Evolutionary conservation across 1,140 invertebrate genomes (phyloP).

Genomic region (Palaemon carinicauda): DNA sequence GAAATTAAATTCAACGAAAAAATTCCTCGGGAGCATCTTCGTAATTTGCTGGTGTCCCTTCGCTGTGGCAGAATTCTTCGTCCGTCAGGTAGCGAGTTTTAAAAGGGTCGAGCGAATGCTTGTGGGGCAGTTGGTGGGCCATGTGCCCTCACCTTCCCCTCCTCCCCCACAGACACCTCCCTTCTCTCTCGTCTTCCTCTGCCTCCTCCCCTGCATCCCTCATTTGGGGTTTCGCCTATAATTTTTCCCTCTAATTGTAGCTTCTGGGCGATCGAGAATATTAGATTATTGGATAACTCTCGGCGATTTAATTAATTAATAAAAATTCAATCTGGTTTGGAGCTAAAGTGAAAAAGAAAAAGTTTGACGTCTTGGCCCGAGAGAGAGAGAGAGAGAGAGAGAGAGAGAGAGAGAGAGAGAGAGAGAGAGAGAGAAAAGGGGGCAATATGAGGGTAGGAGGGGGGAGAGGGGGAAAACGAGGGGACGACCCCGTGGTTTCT

Average conservation of each 20-base stretch:
- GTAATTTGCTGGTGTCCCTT: not conserved
- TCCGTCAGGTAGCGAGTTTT: not conserved
- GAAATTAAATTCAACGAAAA: slow-evolving; percentile 51
- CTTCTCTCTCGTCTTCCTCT: too few relatives aligned
- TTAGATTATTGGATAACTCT: slow-evolving; percentile 57
- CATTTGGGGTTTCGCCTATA: slow-evolving; percentile 53
- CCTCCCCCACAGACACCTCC: too few relatives aligned
- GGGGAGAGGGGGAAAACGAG: too few relatives aligned
- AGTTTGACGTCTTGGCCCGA: slow-evolving; percentile 13
- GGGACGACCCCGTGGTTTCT: too few relatives aligned
- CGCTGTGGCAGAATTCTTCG: not conserved
- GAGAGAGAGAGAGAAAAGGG: too few relatives aligned
- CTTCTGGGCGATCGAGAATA: slow-evolving; percentile 52
- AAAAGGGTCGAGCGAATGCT: not conserved
- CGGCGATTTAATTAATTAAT: slow-evolving; percentile 57
- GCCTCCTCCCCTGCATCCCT: slow-evolving; percentile 7
- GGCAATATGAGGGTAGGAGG: too few relatives aligned
- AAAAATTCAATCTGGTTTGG: slow-evolving; percentile 54
- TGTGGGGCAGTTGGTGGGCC: not conserved
- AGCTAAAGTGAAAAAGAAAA: slow-evolving; percentile 53
- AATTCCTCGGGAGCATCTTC: slow-evolving; percentile 29
- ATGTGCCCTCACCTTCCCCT: not conserved
- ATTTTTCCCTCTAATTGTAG: slow-evolving; percentile 57
- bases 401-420: not conserved
- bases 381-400: not conserved